Base-by-base conservation (phyloP, 2,888 invertebrate genomes). In the Amiota minor region DNA sequence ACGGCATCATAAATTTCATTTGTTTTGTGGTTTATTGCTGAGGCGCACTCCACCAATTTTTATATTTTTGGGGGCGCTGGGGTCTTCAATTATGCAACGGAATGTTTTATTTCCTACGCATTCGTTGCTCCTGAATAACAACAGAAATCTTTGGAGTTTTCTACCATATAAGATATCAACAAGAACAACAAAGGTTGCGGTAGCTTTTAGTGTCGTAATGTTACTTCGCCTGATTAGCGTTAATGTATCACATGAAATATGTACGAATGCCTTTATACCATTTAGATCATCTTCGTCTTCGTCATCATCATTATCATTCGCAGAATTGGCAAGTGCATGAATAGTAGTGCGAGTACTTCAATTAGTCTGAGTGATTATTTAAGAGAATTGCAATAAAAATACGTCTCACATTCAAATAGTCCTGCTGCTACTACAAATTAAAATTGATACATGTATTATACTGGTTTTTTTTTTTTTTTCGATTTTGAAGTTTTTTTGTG, bases 51-150 rank as follows among this genome's bases (percentile, higher is more conserved):
- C 59, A 9, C 20, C 53, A 53, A 35, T 35, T 35, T 53, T 53
- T n/a, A 4, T 16, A 23, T 59, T 23, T 14, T 23, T 45, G 12
- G 14, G 59, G 18, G 23, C 12, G 45, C 62, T 16, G 45, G n/a
- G 35, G 9, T 62, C 62, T 35, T 62, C 62, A 62, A 62, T 62
- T 62, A 62, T 62, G 62, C 62, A 62, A 62, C 62, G 35, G 62
- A 62, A 62, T 62, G 62, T 62, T 62, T 62, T 35, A 35, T 62
- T 62, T 62, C 35, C 62, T 62, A 20, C 20, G 23, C 35, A 45
- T 45, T 53, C 53, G 35, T 59, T 59, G 20, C 20, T 18, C 11
- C 20, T 59, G 53, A 53, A 35, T 35, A 35, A 35, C 35, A 35
- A 35, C 35, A 35, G 35, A 35, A 35, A 6, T 35, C 35, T 6